Conservation (phyloP, 2,113 vertebrate genomes). For the Apteryx owenii region DNA sequence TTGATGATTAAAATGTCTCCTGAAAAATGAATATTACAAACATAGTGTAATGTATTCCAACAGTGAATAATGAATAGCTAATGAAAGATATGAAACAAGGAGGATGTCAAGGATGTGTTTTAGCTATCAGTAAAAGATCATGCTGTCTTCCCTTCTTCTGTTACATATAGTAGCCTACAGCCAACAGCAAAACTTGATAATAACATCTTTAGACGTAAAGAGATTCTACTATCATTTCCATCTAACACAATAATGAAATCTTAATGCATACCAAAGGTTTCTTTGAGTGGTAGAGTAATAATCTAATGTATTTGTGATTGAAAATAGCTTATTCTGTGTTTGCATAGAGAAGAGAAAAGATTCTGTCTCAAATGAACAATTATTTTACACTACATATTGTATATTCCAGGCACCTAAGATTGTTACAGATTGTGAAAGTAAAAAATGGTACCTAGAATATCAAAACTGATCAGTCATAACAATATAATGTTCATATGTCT, state of each 20-base stretch:
- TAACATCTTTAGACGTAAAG: constrained; percentile 42
- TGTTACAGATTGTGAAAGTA: constrained; percentile 26
- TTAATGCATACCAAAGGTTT: constrained; percentile 58
- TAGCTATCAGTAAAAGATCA: constrained; percentile 58
- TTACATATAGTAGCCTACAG: constrained; percentile 6
- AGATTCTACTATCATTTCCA: constrained; percentile 9
- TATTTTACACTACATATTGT: not conserved
- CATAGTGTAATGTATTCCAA: not conserved
- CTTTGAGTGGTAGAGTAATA: constrained; percentile 52
- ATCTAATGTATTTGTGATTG: constrained; percentile 61
- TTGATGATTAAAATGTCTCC: not conserved
- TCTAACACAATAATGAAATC: constrained; percentile 54
- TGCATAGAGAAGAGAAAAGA: not conserved
- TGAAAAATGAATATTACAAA: not conserved
- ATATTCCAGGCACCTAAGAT: not conserved
- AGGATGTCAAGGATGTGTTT: constrained; percentile 31
- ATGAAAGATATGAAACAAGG: constrained; percentile 38
- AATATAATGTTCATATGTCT: not conserved
- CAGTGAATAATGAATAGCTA: constrained; percentile 50
- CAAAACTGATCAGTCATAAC: not conserved
- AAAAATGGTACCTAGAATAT: not conserved
- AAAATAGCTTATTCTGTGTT: constrained; percentile 59
- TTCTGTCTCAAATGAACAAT: constrained; percentile 49
- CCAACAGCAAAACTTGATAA: constrained; percentile 1
- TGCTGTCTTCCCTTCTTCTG: constrained; percentile 14